phyloP scores from a whole-genome alignment of 2,888 invertebrate species.

The Melanchra persicariae region DNA sequence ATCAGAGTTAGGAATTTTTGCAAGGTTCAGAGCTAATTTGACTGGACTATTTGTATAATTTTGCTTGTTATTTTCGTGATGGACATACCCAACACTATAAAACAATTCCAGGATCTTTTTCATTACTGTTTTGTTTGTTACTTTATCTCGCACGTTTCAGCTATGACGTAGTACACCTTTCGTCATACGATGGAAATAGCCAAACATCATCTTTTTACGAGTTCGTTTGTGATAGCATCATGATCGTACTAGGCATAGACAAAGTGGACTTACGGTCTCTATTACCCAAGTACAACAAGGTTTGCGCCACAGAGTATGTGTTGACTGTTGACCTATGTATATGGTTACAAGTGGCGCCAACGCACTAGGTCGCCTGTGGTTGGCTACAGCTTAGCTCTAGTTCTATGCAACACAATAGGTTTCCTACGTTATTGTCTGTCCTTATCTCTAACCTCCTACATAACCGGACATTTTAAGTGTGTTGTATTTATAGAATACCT shows the following conservation, averaged over 20 bases:
- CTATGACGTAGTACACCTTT: conserved; percentile 38
- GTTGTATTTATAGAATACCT: conserved; percentile 32
- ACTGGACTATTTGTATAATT: too few relatives aligned
- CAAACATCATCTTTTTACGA: conserved; percentile 25
- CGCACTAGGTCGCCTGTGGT: conserved; percentile 50
- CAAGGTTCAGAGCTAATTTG: too few relatives aligned
- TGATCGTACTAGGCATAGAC: background rate
- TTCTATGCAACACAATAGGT: conserved; percentile 34
- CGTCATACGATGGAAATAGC: conserved; percentile 50
- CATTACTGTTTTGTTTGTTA: conserved; percentile 37
- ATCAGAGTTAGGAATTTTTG: too few relatives aligned
- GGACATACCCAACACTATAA: background rate
- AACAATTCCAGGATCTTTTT: conserved; percentile 35
- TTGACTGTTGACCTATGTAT: conserved; percentile 36
- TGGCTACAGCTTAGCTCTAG: conserved; percentile 27
- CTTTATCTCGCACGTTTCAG: conserved; percentile 40
- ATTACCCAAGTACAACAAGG: conserved; percentile 24
- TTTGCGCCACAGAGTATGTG: conserved; percentile 37
- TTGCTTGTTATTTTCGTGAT: conserved; percentile 10
- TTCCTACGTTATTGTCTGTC: conserved; percentile 31
- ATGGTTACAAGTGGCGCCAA: conserved; percentile 58
- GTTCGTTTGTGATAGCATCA: conserved; percentile 28
- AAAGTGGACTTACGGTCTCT: background rate
- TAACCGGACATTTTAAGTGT: conserved; percentile 27
- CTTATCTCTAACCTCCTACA: conserved; percentile 42